Conservation (phyloP, 2,797 vertebrate species). For the Zonotrichia albicollis region DNA sequence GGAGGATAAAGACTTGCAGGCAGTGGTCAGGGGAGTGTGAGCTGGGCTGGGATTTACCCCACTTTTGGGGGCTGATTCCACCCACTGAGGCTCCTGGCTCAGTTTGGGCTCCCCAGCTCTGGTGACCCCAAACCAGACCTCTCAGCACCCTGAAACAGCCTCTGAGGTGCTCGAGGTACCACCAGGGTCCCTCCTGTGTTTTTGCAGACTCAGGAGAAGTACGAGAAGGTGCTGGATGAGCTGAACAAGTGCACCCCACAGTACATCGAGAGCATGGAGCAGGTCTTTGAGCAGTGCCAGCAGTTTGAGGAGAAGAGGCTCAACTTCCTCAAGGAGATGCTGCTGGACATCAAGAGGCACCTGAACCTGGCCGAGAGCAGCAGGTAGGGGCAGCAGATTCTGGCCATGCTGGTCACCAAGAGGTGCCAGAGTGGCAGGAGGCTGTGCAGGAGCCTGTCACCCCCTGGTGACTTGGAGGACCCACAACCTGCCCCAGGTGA, state of each 20-base stretch:
- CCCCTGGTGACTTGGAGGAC: background rate
- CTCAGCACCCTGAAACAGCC: background rate
- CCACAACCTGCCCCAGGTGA: background rate
- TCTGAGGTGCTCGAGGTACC: background rate
- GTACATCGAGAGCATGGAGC: conserved; percentile 96
- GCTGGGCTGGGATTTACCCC: background rate
- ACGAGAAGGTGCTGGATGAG: conserved; percentile 92
- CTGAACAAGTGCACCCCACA: conserved; percentile 89
- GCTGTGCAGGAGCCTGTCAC: accelerated
- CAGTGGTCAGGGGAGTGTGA: background rate
- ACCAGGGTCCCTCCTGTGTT: background rate
- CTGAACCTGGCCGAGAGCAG: conserved; percentile 93
- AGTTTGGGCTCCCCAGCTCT: background rate
- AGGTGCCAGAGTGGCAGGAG: background rate
- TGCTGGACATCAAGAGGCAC: conserved; percentile 93
- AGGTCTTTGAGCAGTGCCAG: conserved; percentile 93
- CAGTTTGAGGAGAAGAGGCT: conserved; percentile 95
- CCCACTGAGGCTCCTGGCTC: background rate
- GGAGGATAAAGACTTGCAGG: background rate
- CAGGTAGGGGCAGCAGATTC: conserved; percentile 76
- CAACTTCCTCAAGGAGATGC: conserved; percentile 90
- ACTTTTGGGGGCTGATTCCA: background rate
- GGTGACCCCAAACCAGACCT: background rate
- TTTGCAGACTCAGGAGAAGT: conserved; percentile 91
- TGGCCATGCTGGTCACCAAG: background rate